phyloP scores from a whole-genome alignment of 1,140 invertebrate species.

The Calliphora vicina region DNA sequence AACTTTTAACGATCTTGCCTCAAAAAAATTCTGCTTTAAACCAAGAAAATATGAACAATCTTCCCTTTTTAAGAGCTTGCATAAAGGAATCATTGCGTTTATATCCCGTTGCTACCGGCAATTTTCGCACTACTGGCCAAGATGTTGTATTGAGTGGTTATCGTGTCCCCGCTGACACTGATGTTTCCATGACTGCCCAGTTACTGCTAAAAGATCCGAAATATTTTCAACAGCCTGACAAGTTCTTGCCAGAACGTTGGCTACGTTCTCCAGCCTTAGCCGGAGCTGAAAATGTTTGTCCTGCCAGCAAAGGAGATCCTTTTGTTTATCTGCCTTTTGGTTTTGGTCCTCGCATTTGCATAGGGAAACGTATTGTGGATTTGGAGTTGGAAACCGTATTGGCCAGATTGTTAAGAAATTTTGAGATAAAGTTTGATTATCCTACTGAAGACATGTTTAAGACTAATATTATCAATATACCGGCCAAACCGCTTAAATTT shows the following conservation, averaged over 20 bases:
- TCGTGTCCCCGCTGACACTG: constrained; percentile 67
- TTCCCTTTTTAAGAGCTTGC: constrained; percentile 70
- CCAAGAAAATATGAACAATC: constrained; percentile 64
- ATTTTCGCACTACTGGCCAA: constrained; percentile 62
- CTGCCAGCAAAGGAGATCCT: constrained; percentile 64
- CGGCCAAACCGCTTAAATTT: constrained; percentile 56
- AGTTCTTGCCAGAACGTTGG: constrained; percentile 70
- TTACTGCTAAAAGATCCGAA: constrained; percentile 60
- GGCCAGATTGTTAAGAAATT: constrained; percentile 69
- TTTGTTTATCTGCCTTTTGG: constrained; percentile 73
- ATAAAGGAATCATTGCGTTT: constrained; percentile 70
- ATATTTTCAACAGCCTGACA: constrained; percentile 64
- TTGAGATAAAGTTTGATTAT: constrained; percentile 66
- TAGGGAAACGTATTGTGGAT: constrained; percentile 74
- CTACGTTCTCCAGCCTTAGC: constrained; percentile 46
- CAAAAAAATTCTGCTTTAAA: constrained; percentile 64
- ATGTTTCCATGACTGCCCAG: constrained; percentile 64
- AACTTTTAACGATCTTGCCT: constrained; percentile 69
- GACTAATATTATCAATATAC: constrained; percentile 50
- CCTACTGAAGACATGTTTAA: constrained; percentile 54
- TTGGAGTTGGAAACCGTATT: constrained; percentile 70
- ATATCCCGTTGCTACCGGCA: constrained; percentile 65
- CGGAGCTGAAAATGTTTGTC: background rate
- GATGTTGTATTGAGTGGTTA: constrained; percentile 67
- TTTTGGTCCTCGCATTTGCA: constrained; percentile 69